Percentiles rank a stretch among this genome's conserved stretches.
phyloP scores from a whole-genome alignment of 2,113 vertebrate species.

The Potamarius usumacintae region DNA sequence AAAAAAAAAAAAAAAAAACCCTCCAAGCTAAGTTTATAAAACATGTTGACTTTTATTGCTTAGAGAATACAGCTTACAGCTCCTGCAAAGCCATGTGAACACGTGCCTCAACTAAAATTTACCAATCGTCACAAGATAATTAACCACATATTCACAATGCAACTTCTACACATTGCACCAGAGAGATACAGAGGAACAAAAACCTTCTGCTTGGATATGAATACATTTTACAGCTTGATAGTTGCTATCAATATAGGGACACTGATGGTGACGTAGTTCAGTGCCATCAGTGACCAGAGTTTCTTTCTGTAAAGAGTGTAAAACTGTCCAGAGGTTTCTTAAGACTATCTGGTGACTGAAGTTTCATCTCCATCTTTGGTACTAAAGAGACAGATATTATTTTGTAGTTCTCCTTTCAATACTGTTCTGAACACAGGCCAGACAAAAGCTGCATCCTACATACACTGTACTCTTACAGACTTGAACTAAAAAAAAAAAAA shows the following conservation, averaged over 20 bases:
- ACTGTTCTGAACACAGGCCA: slow-evolving; percentile 64
- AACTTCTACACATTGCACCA: slow-evolving; percentile 82
- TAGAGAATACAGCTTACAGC: slow-evolving; percentile 96
- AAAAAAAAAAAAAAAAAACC: not conserved
- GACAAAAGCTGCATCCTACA: slow-evolving; percentile 53
- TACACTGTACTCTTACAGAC: slow-evolving; percentile 49
- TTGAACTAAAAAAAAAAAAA: slow-evolving; percentile 59
- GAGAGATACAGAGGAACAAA: slow-evolving; percentile 51
- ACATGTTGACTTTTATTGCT: slow-evolving; percentile 97
- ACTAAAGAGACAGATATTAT: slow-evolving; percentile 64
- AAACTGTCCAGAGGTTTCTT: slow-evolving; percentile 57
- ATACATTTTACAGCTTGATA: slow-evolving; percentile 65
- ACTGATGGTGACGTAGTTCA: slow-evolving; percentile 46
- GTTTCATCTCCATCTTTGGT: slow-evolving; percentile 68
- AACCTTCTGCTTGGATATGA: slow-evolving; percentile 73
- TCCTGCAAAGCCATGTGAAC: slow-evolving; percentile 82
- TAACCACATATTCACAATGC: slow-evolving; percentile 83
- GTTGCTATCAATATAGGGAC: slow-evolving; percentile 48
- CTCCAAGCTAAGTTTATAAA: slow-evolving; percentile 78
- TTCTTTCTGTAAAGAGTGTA: slow-evolving; percentile 48
- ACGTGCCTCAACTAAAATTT: slow-evolving; percentile 81
- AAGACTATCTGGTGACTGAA: slow-evolving; percentile 48
- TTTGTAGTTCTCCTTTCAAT: slow-evolving; percentile 63
- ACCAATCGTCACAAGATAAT: slow-evolving; percentile 78
- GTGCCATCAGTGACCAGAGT: slow-evolving; percentile 46